Percentiles rank a stretch among this genome's conserved stretches.
Conservation (phyloP, 1,140 invertebrate genomes). For the Eumaeus atala region DNA sequence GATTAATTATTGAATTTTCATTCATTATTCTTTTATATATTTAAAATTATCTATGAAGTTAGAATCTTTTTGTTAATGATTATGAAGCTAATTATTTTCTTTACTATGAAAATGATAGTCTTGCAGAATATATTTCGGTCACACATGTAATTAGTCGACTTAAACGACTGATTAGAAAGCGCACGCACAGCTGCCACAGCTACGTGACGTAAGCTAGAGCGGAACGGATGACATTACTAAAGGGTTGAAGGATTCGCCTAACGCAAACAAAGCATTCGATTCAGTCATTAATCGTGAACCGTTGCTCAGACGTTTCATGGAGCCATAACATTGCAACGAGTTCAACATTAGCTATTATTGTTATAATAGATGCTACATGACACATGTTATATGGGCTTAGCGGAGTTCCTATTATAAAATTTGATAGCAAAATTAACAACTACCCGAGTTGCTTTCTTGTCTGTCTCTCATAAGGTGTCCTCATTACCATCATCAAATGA, state of each 20-base stretch:
- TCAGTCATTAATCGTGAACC: slow-evolving; percentile 46
- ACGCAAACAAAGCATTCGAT: slow-evolving; percentile 64
- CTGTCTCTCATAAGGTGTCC: too few relatives aligned
- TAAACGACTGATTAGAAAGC: slow-evolving; percentile 67
- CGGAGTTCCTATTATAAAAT: too few relatives aligned
- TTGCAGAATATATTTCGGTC: slow-evolving; percentile 7
- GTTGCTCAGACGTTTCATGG: slow-evolving; percentile 34
- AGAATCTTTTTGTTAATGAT: too few relatives aligned
- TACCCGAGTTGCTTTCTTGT: too few relatives aligned
- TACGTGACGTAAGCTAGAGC: slow-evolving; percentile 63
- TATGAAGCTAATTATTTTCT: background rate
- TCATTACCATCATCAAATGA: too few relatives aligned
- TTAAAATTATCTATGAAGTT: too few relatives aligned
- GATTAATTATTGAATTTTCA: too few relatives aligned
- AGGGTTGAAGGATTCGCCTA: slow-evolving; percentile 59
- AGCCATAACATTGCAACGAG: background rate
- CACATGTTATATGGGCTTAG: too few relatives aligned
- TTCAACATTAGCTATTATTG: background rate
- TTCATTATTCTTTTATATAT: too few relatives aligned
- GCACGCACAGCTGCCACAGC: slow-evolving; percentile 66
- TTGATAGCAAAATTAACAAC: too few relatives aligned
- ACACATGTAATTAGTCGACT: slow-evolving; percentile 50
- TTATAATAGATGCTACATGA: too few relatives aligned
- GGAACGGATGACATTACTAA: slow-evolving; percentile 59
- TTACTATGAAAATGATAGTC: slow-evolving; percentile 9